These are phyloP conservation scores for Triops longicaudatus DNA, from an alignment of 1,140 invertebrate genomes.

Conservation along the genomic window DNA sequence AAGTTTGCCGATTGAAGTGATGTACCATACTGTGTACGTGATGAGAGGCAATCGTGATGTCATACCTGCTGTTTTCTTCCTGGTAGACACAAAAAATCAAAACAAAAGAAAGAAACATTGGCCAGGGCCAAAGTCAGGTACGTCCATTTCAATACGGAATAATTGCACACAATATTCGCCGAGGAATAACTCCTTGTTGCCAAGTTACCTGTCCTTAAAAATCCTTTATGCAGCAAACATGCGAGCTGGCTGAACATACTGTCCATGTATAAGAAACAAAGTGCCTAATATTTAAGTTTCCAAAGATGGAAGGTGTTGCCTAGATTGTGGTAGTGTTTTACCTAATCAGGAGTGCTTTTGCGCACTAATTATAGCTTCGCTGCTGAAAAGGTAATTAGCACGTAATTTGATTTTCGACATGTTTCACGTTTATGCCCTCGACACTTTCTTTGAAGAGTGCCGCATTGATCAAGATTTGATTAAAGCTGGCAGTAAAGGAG, in stretches of 20 bases:
- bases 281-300: neutral
- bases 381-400: too few relatives aligned
- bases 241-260: neutral
- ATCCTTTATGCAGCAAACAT: neutral
- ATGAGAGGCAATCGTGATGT: constrained; percentile 21
- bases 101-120: neutral
- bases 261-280: neutral
- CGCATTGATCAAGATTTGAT: too few relatives aligned
- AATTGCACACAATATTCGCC: neutral
- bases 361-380: too few relatives aligned
- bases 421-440: too few relatives aligned
- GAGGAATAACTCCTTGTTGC: neutral
- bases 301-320: neutral
- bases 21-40: neutral
- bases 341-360: neutral
- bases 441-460: too few relatives aligned
- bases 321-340: neutral
- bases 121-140: constrained; percentile 7
- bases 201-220: neutral
- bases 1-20: neutral
- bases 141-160: neutral
- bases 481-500: too few relatives aligned
- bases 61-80: neutral
- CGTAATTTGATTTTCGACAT: too few relatives aligned
- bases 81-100: neutral